Evolutionary conservation across 2,797 vertebrate genomes (phyloP).

Genomic region (Pangasius macronema): DNA sequence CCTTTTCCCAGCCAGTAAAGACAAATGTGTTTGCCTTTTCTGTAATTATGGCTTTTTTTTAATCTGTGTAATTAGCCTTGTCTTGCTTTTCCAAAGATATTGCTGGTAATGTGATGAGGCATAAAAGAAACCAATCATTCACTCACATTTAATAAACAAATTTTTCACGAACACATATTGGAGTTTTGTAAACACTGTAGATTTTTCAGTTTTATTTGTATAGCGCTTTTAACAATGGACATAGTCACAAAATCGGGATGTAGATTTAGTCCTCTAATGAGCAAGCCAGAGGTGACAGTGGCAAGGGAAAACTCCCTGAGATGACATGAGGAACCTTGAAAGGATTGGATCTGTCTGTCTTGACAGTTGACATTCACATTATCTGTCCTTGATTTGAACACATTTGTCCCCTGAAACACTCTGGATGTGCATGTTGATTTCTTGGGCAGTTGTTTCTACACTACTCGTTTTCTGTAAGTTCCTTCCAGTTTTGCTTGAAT

Average conservation of each 20-base stretch:
- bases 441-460: neutral
- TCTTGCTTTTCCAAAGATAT: neutral
- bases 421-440: neutral
- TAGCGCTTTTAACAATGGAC: neutral
- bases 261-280: too few species aligned
- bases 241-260: neutral
- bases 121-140: neutral
- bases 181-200: neutral
- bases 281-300: neutral
- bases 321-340: neutral
- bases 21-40: neutral
- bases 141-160: neutral
- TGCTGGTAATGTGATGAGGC: neutral
- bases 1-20: neutral
- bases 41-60: neutral
- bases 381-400: neutral
- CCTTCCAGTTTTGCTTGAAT: neutral
- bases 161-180: neutral
- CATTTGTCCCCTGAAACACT: neutral
- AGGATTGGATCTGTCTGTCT: neutral
- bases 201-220: neutral
- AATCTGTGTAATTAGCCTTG: neutral
- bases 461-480: neutral
- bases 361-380: too few species aligned
- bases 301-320: neutral